Base-by-base conservation (phyloP, 2,888 invertebrate species). In the Elgonia sp. region DNA sequence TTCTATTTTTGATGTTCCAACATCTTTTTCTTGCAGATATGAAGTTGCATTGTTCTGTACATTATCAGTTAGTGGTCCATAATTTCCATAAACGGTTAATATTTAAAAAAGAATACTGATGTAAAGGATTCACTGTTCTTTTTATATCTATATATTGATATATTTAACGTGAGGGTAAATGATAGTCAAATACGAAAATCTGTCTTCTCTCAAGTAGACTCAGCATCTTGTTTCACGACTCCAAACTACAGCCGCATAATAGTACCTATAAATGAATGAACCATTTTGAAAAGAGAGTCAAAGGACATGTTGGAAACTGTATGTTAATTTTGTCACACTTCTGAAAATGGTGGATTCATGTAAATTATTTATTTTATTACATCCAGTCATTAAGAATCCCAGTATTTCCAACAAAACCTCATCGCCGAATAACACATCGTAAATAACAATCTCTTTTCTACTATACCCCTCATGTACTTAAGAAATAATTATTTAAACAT, bases 391-490 rank as follows among this genome's bases (percentile, higher is more conserved):
- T 73, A 67, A 79, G 10, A 77, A 83, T 29, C 42, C 63, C 82
- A 85, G 84, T 89, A 89, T 89, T 89, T 82, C 62, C 29, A 67
- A 84, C 60, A 57, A 65, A 50, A 69, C 29, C 29, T 10, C 16
- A 9, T 75, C 18, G 72, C 42, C 21, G 46, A 63, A 77, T 63
- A 60, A 82, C 42, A 77, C 21, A 29, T 29, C 29, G 29, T 29
- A 29, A 29, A 29, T 10, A 72, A 62, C 39, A 84, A 79, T 87
- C 79, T 67, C 82, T 87, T 89, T 85, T 85, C 62, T 75, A 83
- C 53, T 57, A 86, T 76, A 84, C 76, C 83, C 87, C 86, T 87
- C 84, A 89, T 90, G 92, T 92, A 92, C 92, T 92, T 92, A 91
- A 91, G 62, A 76, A 84, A 89, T 88, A 88, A 90, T 87, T 89